Conservation (phyloP, 92 coral and sea anemone species). For the Desmophyllum pertusum region DNA sequence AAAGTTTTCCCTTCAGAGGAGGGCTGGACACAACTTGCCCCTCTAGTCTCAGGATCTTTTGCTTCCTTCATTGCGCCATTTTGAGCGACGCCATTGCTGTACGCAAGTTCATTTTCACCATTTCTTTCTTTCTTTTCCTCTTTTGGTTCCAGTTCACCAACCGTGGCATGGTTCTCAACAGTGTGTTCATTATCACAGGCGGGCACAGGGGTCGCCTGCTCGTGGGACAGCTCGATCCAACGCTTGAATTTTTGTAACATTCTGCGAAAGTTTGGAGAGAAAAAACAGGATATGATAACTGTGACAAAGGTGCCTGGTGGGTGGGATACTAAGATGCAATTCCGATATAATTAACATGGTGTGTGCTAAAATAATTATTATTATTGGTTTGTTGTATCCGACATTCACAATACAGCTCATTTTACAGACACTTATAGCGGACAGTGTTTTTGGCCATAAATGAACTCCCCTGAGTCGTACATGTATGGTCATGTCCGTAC, state of each 20-base stretch:
- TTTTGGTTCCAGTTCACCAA: background rate
- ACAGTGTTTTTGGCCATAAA: too few relatives aligned
- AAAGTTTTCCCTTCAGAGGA: background rate
- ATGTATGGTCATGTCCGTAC: too few relatives aligned
- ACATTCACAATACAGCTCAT: too few relatives aligned
- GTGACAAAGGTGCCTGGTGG: background rate
- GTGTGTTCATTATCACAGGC: background rate
- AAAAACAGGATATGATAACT: background rate
- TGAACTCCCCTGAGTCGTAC: too few relatives aligned
- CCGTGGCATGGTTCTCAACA: background rate
- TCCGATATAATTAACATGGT: too few relatives aligned
- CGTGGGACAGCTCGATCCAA: slow-evolving; percentile 55
- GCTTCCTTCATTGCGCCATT: background rate
- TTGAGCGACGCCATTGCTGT: slow-evolving; percentile 11
- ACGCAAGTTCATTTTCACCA: background rate
- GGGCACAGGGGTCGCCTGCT: slow-evolving; percentile 4
- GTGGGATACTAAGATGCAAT: background rate
- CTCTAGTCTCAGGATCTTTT: background rate
- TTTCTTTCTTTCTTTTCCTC: background rate
- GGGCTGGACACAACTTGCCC: background rate
- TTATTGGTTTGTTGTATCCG: too few relatives aligned
- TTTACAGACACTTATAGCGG: too few relatives aligned
- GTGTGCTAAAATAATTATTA: too few relatives aligned
- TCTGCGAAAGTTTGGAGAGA: slow-evolving; percentile 13
- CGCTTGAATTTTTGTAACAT: slow-evolving; percentile 54